A percentile compares a stretch with the other conserved stretches of the same genome.
phyloP scores from a whole-genome alignment of 2,888 invertebrate species.

The Agapostemon virescens region DNA sequence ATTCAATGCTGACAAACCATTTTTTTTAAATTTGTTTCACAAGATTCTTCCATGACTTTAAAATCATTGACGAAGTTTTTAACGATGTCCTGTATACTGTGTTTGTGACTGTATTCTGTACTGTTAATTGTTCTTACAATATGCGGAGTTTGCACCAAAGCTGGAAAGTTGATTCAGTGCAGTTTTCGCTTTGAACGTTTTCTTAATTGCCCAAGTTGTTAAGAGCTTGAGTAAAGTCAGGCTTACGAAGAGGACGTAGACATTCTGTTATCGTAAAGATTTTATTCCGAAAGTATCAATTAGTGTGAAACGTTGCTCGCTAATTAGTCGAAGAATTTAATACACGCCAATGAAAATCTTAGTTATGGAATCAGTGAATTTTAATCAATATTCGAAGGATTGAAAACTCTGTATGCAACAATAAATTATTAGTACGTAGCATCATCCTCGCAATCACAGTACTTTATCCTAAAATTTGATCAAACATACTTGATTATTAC shows the following conservation, averaged over 20 bases:
- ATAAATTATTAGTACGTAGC: too few relatives aligned
- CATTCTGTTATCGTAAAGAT: not conserved
- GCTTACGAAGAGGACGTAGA: not conserved
- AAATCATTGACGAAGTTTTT: not conserved
- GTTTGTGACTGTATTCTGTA: not conserved
- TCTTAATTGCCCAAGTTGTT: constrained; percentile 16
- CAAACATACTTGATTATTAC: too few relatives aligned
- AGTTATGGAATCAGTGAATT: not conserved
- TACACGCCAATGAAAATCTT: not conserved
- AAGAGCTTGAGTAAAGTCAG: not conserved
- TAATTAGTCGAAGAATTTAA: not conserved
- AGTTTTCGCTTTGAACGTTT: constrained; percentile 6
- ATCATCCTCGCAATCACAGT: too few relatives aligned
- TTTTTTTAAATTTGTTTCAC: not conserved
- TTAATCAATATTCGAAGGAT: not conserved
- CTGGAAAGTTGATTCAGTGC: not conserved
- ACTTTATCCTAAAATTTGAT: too few relatives aligned
- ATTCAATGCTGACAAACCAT: not conserved
- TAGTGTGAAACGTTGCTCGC: not conserved
- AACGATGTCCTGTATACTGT: not conserved
- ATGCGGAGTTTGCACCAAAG: too few relatives aligned
- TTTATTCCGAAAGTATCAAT: not conserved
- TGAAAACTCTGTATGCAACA: too few relatives aligned
- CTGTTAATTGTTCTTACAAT: too few relatives aligned
- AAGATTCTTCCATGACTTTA: not conserved